phyloP scores from a whole-genome alignment of 2,888 invertebrate species.

The Pedicia rivosa region DNA sequence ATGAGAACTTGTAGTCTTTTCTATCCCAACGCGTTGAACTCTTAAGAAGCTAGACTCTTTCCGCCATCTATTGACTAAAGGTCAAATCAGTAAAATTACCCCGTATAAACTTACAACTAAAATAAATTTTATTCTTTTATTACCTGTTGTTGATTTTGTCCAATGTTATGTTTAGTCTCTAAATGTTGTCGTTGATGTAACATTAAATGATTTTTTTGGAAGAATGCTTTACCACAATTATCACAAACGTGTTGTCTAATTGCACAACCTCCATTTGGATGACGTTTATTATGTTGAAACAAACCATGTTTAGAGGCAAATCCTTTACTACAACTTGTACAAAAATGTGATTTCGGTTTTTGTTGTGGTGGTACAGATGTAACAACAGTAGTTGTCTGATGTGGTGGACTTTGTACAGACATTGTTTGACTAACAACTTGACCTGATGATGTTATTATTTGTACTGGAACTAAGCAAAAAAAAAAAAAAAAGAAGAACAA shows the following conservation, averaged over 20 bases:
- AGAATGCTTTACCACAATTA: conserved; percentile 64
- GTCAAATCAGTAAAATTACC: too few species aligned
- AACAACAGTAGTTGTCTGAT: conserved; percentile 17
- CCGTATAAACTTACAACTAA: too few species aligned
- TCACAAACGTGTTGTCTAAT: conserved; percentile 65
- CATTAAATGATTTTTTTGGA: conserved; percentile 71
- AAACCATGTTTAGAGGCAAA: conserved; percentile 72
- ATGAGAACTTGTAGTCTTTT: too few species aligned
- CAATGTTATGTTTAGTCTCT: conserved; percentile 26
- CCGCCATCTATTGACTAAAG: too few species aligned
- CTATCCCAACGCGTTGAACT: too few species aligned
- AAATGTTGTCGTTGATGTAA: conserved; percentile 64
- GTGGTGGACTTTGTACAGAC: conserved; percentile 26
- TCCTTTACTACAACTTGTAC: conserved; percentile 64
- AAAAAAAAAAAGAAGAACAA: not conserved
- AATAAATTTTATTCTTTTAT: not conserved
- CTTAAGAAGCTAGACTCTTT: too few species aligned
- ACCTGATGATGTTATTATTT: conserved; percentile 32
- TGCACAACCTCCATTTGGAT: conserved; percentile 66
- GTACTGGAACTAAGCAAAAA: conserved; percentile 30
- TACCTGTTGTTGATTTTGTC: conserved; percentile 28
- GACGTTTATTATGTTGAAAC: conserved; percentile 60
- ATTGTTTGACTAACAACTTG: conserved; percentile 31
- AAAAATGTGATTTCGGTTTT: conserved; percentile 60
- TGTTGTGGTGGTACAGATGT: conserved; percentile 10